A percentile compares a stretch with the other conserved stretches of the same genome.
Evolutionary conservation across 2,888 invertebrate genomes (phyloP).

Genomic region (Latrodectus hesperus): DNA sequence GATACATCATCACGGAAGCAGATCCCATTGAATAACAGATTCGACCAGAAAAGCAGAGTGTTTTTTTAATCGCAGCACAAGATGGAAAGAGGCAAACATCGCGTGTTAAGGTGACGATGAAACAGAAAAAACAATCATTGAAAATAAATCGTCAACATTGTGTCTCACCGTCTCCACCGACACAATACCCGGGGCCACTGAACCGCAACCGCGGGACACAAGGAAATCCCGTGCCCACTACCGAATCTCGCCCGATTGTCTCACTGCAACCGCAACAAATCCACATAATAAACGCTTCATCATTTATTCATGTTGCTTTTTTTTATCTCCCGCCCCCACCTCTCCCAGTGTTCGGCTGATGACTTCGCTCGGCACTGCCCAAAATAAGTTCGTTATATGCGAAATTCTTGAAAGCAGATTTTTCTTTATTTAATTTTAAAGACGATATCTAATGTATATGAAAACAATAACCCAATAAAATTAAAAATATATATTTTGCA

Average conservation of each 20-base stretch:
- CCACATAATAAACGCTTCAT: slow-evolving; percentile 51
- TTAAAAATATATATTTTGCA: too few species aligned
- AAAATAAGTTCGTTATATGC: too few species aligned
- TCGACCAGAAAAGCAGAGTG: background rate
- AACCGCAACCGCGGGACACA: slow-evolving; percentile 41
- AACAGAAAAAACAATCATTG: slow-evolving; percentile 64
- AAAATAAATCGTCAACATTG: slow-evolving; percentile 67
- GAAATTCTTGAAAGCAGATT: too few species aligned
- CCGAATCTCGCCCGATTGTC: slow-evolving; percentile 33
- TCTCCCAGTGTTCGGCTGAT: too few species aligned
- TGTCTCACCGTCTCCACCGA: slow-evolving; percentile 54
- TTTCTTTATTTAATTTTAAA: too few species aligned
- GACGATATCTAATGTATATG: too few species aligned
- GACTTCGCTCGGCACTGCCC: too few species aligned
- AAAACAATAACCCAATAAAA: too few species aligned
- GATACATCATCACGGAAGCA: too few species aligned
- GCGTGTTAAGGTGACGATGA: slow-evolving; percentile 41
- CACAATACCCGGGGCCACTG: slow-evolving; percentile 37
- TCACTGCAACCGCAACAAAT: slow-evolving; percentile 39
- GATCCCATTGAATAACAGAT: background rate
- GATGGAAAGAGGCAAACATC: slow-evolving; percentile 12
- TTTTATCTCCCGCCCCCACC: background rate
- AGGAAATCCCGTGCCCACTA: slow-evolving; percentile 64
- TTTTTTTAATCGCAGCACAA: too few species aligned
- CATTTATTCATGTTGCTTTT: slow-evolving; percentile 51